These are phyloP conservation scores for Hyperopisus bebe DNA, from an alignment of 2,113 vertebrate species.

Conservation along the genomic window DNA sequence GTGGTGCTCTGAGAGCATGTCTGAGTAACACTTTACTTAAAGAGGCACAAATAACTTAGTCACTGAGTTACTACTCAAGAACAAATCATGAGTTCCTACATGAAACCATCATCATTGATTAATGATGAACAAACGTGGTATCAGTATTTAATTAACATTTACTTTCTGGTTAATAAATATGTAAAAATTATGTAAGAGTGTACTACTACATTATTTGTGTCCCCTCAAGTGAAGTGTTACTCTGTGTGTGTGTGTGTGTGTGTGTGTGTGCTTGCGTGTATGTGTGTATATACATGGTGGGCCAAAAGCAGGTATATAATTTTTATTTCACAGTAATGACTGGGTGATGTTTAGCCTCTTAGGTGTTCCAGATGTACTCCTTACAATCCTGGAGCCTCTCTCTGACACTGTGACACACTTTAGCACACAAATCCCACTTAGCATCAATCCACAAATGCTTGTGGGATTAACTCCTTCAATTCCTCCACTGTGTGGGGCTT, in stretches of 20 bases:
- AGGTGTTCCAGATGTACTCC: no score
- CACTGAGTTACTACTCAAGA: background rate
- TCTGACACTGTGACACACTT: no score
- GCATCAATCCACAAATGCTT: no score
- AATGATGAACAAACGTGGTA: background rate
- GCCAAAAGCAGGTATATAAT: no score
- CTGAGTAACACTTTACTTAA: background rate
- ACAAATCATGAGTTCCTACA: background rate
- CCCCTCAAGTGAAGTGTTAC: background rate
- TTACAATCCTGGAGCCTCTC: no score
- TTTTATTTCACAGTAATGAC: no score
- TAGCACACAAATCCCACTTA: no score
- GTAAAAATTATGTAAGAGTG: background rate
- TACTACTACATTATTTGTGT: background rate
- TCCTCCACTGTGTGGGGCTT: no score
- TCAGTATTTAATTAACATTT: background rate
- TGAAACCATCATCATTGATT: background rate
- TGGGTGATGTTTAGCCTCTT: no score
- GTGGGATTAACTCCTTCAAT: no score
- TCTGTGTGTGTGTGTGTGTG: background rate
- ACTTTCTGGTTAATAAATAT: background rate
- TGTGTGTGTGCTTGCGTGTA: no score
- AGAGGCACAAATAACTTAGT: background rate
- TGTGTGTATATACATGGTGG: background rate
- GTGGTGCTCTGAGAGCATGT: background rate